Base-by-base conservation (phyloP, 2,888 invertebrate genomes). In the Monochamus alternatus region DNA sequence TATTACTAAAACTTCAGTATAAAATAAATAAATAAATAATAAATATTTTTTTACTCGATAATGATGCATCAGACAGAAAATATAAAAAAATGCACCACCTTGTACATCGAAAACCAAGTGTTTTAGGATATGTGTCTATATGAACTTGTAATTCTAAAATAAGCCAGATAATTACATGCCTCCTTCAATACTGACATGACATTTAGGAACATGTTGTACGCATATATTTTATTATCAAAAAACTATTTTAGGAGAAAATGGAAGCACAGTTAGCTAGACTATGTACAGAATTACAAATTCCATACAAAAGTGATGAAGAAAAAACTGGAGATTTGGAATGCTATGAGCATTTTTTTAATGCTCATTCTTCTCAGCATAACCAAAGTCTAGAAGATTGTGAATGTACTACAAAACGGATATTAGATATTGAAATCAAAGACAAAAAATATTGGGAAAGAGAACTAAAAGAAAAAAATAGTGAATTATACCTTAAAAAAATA, bases 191-290 rank as follows among this genome's bases (percentile, higher is more conserved):
- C 22, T 22, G 22, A 22, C 22, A 22, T 22, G 22, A 22, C 22
- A 22, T 22, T 22, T 22, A 22, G 22, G 22, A 22, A 22, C 22
- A 22, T 22, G n/a, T 9, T 22, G n/a, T 9, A 62, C 63, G 12
- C 59, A 32, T 30, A 7, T 51, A 70, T 0, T 22, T 38, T 44
- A n/a, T 38, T 67, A 22, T 43, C 12, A 68, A 10, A 9, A 43
- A 22, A 62, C 55, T 67, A 30, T 82, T 81, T 60, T 51, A 84
- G 84, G 75, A 73, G 72, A 83, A 81, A 74, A 85, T 85, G 84
- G 77, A 68, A 47, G 74, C 76, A 14, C 82, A 83, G 58, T 59
- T 83, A 51, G 58, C 62, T 5, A 79, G 78, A 43, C 75, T 83
- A 0, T 81, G 81, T 58, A 70, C 71, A 70, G 83, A 82, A 67